phyloP scores from a whole-genome alignment of 1,140 invertebrate species.

The Harpegnathos saltator region DNA sequence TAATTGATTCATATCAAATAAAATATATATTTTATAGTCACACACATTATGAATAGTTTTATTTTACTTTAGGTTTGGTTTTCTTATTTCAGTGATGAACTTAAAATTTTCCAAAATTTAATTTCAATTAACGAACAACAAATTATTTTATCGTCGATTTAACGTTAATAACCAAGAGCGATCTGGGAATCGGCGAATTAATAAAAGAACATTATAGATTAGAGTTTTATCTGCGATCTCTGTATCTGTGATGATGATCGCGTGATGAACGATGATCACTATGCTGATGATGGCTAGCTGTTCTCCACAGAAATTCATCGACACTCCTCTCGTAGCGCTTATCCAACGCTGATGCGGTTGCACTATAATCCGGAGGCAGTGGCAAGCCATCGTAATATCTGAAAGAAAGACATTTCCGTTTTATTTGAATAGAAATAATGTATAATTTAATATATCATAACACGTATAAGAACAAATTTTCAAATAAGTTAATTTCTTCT shows the following conservation, averaged over 20 bases:
- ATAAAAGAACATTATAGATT: background rate
- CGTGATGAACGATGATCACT: constrained; percentile 83
- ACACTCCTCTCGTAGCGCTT: constrained; percentile 95
- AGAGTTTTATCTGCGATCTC: constrained; percentile 82
- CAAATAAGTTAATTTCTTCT: background rate
- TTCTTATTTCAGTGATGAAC: too few species aligned
- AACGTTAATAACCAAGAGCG: background rate
- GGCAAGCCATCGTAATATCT: constrained; percentile 93
- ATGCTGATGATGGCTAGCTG: constrained; percentile 84
- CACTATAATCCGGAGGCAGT: constrained; percentile 87
- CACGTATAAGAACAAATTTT: background rate
- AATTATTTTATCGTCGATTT: background rate
- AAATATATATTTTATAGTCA: background rate
- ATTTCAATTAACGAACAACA: too few species aligned
- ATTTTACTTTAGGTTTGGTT: too few species aligned
- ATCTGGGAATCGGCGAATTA: constrained; percentile 11
- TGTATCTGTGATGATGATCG: constrained; percentile 83
- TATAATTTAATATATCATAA: background rate
- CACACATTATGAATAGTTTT: too few species aligned
- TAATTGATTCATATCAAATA: constrained; percentile 7
- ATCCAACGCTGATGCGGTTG: constrained; percentile 87
- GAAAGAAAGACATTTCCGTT: background rate
- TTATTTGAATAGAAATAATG: background rate
- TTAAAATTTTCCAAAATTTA: too few species aligned
- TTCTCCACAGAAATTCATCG: constrained; percentile 95